Base-by-base conservation (phyloP, 2,797 vertebrate genomes). In the Pterois miles region DNA sequence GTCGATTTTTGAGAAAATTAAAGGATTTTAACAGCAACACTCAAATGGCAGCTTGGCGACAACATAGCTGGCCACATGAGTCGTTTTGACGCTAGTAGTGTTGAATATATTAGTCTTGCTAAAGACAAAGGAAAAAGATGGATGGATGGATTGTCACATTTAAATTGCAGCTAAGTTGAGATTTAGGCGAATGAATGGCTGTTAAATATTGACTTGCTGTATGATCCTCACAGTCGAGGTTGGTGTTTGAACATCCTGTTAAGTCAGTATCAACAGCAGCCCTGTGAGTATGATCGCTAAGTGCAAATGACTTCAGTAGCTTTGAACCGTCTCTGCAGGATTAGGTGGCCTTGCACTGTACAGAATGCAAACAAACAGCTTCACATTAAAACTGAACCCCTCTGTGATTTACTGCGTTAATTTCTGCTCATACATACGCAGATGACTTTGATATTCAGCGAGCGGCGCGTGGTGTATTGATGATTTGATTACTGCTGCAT, bases 401-500 rank as follows among this genome's bases (percentile, higher is more conserved):
- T 53, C 52, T 14, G 68, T 74, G 78, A 80, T 82, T 81, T 66
- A 59, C 64, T 23, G 73, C 6, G 6, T 76, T 76, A 6, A 65
- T 86, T 70, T 46, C 33, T 69, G 58, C 74, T 70, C 83, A 59
- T 74, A 65, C 77, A 76, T 54, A 60, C 23, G 3, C 66, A 76
- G 70, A 71, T 65, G 58, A 12, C 29, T 54, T 22, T 73, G 34
- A 78, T 65, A 38, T 68, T 53, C 57, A 65, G 79, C 20, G 3
- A 63, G 68, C 18, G 2, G 58, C 1, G 20, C n/a, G 3, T 2
- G 8, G 25, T 8, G 36, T 71, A 76, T 68, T 23, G 83, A 79
- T 50, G 56, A 81, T 86, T 75, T 36, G 81, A 84, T 86, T 83
- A 87, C 81, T 10, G 80, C 65, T 18, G 40, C 46, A 2, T 65